Percentiles rank a stretch among this genome's conserved stretches.
Evolutionary conservation across 2,113 vertebrate genomes (phyloP).

Genomic region (Harpagus bidentatus): DNA sequence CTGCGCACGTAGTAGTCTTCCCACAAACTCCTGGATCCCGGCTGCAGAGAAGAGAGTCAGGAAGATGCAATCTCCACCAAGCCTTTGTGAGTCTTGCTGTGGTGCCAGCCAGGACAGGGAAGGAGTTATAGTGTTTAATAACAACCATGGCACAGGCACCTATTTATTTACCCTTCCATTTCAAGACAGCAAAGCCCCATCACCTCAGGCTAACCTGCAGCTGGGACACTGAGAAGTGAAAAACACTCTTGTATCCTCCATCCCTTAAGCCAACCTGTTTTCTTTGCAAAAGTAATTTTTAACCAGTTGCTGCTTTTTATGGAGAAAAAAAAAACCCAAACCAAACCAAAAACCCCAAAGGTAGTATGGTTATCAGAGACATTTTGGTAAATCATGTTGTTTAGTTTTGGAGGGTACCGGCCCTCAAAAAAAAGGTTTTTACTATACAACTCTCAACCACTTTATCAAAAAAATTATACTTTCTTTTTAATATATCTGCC

Average conservation of each 20-base stretch:
- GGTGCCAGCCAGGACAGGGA: not conserved
- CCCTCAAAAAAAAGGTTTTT: not conserved
- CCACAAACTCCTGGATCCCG: not conserved
- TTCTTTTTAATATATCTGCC: not conserved
- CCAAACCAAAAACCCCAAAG: not conserved
- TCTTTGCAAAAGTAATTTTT: not conserved
- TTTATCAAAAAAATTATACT: not conserved
- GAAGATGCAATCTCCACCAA: not conserved
- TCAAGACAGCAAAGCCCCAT: not conserved
- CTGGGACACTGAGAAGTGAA: not conserved
- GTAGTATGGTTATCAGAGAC: not conserved
- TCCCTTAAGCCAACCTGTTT: not conserved
- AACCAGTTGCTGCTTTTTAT: not conserved
- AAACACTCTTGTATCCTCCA: not conserved
- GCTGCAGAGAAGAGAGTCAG: not conserved
- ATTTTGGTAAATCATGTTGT: not conserved
- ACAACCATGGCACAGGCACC: not conserved
- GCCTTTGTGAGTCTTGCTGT: not conserved
- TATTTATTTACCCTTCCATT: not conserved
- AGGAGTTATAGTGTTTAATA: not conserved
- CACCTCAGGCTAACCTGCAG: not conserved
- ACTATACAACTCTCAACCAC: not conserved
- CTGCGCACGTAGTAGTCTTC: not conserved
- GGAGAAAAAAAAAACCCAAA: not conserved
- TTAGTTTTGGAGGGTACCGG: not conserved